Base-by-base conservation (phyloP, 2,888 invertebrate genomes). In the Subacronicta megacephala region DNA sequence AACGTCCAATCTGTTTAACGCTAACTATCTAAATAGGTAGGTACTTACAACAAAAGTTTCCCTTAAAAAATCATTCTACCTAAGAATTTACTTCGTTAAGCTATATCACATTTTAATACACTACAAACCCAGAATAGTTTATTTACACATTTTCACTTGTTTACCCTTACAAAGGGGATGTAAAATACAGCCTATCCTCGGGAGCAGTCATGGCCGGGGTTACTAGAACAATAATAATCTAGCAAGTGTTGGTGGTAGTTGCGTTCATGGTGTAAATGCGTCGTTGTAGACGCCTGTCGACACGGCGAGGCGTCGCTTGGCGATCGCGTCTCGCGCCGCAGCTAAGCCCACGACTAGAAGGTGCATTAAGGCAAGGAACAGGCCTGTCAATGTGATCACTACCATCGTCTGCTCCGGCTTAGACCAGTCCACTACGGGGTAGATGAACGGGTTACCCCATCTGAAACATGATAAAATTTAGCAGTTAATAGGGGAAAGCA, bases 371-470 rank as follows among this genome's bases (percentile, higher is more conserved):
- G 96, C 94, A 10, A 97, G 93, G 85, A 97, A 96, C 20, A 95
- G 83, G 7, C 96, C 95, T 7, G 96, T 96, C 35, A 96, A 95
- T 0, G 95, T 89, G 68, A 96, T 96, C 58, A 97, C 95, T 16
- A 96, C 91, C 61, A 96, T 85, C 3, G 97, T 95, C 71, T 93
- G 93, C 43, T 95, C 92, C 0, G 97, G 97, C 77, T 96, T 96
- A 41, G 95, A 94, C 97, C 97, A 98, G 90, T 98, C 96, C 72
- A 98, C 94, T 64, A 97, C 96, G 29, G 96, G 96, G 87, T 98
- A 98, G 78, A 98, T 96, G 83, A 95, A 96, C 38, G 94, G 93
- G 70, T 95, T 90, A 52, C 96, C 96, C 87, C 95, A 95, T 69
- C 96, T 96, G 87, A 42, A 94, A 94, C 58, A 16, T 29, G 15